Conservation (phyloP, 2,113 vertebrate genomes). For the Struthio camelus region DNA sequence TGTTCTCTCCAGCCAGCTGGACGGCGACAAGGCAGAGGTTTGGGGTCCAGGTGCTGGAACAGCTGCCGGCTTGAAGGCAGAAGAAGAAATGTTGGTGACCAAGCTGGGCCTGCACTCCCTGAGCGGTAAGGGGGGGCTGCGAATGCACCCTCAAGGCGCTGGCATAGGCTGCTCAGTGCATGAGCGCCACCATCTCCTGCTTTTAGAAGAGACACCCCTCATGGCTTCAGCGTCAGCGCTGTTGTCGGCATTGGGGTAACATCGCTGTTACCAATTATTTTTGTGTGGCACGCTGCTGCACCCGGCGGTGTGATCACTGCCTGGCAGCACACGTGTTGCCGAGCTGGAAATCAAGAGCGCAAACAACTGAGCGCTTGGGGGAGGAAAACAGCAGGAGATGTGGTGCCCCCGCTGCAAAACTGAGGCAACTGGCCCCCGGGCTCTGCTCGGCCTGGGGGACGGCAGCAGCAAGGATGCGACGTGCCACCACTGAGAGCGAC, state of each 20-base stretch:
- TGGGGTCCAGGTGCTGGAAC: not conserved
- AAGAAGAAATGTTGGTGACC: conserved; percentile 67
- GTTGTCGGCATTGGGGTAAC: no score
- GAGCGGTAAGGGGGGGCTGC: conserved; percentile 67
- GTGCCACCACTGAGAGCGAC: not conserved
- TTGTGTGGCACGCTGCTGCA: not conserved
- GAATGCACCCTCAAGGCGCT: no score
- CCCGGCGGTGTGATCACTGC: not conserved
- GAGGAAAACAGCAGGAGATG: not conserved
- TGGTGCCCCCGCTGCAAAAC: no score
- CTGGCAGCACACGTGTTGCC: not conserved
- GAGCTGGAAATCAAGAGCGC: not conserved
- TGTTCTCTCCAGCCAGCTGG: not conserved
- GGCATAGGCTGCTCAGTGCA: no score
- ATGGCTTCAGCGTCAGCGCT: no score
- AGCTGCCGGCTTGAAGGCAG: not conserved
- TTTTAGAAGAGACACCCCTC: no score
- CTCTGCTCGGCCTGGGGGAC: not conserved
- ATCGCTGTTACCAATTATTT: not conserved
- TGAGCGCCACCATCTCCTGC: no score
- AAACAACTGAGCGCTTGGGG: not conserved
- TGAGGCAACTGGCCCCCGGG: not conserved
- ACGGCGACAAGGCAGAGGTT: conserved; percentile 5
- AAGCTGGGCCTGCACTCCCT: conserved; percentile 74
- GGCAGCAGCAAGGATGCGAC: not conserved